Conservation (phyloP, 1,140 invertebrate species). For the Bombus pascuorum region DNA sequence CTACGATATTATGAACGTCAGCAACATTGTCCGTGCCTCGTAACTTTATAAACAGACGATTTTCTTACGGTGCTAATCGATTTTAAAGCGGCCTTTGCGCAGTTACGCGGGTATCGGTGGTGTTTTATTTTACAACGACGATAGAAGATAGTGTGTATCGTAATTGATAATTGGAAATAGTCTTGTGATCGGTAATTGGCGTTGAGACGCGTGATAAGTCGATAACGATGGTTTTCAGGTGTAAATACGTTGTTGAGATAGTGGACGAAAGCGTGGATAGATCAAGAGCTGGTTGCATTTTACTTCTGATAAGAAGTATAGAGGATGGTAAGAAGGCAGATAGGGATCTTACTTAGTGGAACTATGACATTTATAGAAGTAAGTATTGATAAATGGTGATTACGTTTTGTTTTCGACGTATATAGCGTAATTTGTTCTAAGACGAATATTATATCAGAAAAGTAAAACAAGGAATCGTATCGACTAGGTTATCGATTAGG, state of each 20-base stretch:
- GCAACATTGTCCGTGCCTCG: background rate
- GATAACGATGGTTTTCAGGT: background rate
- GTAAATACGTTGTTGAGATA: background rate
- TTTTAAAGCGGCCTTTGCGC: background rate
- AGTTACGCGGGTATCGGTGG: no score
- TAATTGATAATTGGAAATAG: background rate
- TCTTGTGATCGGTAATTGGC: background rate
- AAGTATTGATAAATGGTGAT: background rate
- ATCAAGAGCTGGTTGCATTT: background rate
- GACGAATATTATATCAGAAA: no score
- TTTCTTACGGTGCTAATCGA: background rate
- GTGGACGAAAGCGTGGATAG: background rate
- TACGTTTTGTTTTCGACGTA: background rate
- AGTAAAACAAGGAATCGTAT: no score
- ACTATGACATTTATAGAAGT: background rate
- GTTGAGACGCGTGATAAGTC: background rate
- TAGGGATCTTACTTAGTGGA: background rate
- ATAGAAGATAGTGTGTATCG: background rate
- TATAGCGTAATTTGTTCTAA: no score
- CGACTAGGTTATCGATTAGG: no score
- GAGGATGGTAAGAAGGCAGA: background rate
- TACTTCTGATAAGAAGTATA: background rate
- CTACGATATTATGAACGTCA: constrained; percentile 45
- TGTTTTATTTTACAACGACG: background rate
- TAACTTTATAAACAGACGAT: constrained; percentile 16